Conservation (phyloP, 2,888 invertebrate species). For the Cryptophagus acutangulus region DNA sequence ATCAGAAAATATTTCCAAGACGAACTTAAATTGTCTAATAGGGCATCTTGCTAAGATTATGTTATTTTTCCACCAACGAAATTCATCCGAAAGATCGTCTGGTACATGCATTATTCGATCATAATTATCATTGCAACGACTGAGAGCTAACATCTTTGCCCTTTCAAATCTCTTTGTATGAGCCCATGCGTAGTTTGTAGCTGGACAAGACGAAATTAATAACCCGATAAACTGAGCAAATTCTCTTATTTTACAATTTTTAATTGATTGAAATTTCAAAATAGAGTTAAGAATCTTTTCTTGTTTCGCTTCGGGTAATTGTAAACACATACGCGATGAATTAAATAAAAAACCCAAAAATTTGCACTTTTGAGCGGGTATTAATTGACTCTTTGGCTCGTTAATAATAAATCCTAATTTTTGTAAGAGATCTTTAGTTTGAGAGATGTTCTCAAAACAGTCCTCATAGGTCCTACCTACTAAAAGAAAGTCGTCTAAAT, state of each 20-base stretch:
- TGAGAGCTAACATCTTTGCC: conserved; percentile 9
- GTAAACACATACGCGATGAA: too few relatives aligned
- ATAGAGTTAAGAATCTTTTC: too few relatives aligned
- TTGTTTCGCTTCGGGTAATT: too few relatives aligned
- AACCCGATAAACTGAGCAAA: conserved; percentile 8
- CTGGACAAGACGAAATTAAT: conserved; percentile 10
- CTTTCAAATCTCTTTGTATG: conserved; percentile 11
- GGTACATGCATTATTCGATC: conserved; percentile 3
- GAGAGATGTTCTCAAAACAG: too few relatives aligned
- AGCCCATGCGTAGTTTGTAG: conserved; percentile 9
- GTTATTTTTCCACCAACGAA: conserved; percentile 18
- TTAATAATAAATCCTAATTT: too few relatives aligned
- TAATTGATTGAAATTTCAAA: too few relatives aligned
- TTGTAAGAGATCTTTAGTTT: too few relatives aligned
- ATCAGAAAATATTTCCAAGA: conserved; percentile 27
- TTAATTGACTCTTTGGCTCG: too few relatives aligned
- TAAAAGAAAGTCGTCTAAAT: too few relatives aligned
- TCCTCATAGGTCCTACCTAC: too few relatives aligned
- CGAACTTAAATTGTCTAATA: conserved; percentile 9
- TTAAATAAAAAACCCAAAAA: too few relatives aligned
- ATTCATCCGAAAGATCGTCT: conserved; percentile 5
- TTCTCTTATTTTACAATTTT: conserved; percentile 4
- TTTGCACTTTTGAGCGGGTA: too few relatives aligned
- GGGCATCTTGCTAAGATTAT: conserved; percentile 9
- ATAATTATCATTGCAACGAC: conserved; percentile 6